phyloP scores from a whole-genome alignment of 2,888 invertebrate species.

The Nineta flava region DNA sequence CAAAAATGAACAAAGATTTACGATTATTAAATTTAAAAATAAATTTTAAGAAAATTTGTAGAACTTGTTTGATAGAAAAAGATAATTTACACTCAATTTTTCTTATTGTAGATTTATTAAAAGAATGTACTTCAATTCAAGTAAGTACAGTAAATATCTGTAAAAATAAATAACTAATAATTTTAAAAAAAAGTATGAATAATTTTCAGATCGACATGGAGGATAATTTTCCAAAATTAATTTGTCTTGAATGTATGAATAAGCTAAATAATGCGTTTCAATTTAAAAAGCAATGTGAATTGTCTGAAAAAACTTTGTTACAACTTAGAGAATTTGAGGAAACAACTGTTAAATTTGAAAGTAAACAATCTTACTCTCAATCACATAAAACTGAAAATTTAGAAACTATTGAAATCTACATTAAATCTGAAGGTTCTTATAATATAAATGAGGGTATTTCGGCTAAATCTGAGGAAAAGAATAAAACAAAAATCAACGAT shows the following conservation, averaged over 20 bases:
- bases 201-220: slow-evolving; percentile 16
- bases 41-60: slow-evolving; percentile 25
- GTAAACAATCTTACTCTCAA: too few relatives aligned
- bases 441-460: not conserved
- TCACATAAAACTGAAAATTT: not conserved
- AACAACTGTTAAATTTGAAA: not conserved
- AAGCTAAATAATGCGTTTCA: slow-evolving; percentile 16
- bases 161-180: not conserved
- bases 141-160: not conserved
- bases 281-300: slow-evolving; percentile 20
- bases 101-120: slow-evolving; percentile 9
- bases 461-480: not conserved
- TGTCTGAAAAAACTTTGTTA: slow-evolving; percentile 16
- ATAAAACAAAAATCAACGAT: not conserved
- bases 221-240: slow-evolving; percentile 17
- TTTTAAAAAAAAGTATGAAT: not conserved
- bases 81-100: slow-evolving; percentile 24
- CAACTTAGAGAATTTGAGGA: too few relatives aligned
- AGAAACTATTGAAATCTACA: not conserved
- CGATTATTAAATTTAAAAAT: not conserved
- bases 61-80: slow-evolving; percentile 30
- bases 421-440: not conserved
- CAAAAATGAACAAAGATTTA: too few relatives aligned
- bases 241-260: slow-evolving; percentile 19
- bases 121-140: not conserved